phyloP scores from a whole-genome alignment of 2,888 invertebrate species.

The Meganola albula region DNA sequence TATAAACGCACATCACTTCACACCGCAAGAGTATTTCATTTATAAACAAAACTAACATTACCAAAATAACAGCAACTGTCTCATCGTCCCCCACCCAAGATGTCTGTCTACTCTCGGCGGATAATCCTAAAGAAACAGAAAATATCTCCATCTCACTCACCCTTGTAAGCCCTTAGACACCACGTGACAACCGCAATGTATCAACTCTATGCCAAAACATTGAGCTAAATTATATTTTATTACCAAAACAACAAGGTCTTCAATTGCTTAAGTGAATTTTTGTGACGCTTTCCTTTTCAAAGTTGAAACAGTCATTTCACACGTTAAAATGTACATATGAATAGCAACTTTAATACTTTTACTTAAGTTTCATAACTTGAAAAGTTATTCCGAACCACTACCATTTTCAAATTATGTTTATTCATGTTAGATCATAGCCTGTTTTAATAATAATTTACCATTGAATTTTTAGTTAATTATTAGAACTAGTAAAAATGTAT shows the following conservation, averaged over 20 bases:
- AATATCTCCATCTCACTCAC: conserved; percentile 43
- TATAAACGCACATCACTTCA: conserved; percentile 18
- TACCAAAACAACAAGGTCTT: conserved; percentile 42
- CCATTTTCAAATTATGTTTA: too few relatives aligned
- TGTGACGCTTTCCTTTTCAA: too few relatives aligned
- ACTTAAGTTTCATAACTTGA: too few relatives aligned
- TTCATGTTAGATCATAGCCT: too few relatives aligned
- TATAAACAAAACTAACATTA: conserved; percentile 42
- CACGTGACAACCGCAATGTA: conserved; percentile 63
- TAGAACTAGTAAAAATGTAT: too few relatives aligned
- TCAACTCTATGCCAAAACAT: conserved; percentile 43
- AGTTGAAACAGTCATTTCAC: too few relatives aligned
- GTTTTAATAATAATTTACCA: too few relatives aligned
- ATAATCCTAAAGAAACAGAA: conserved; percentile 46
- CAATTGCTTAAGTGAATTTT: conserved; percentile 46
- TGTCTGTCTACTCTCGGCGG: conserved; percentile 63
- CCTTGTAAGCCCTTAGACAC: conserved; percentile 55
- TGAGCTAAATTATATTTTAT: conserved; percentile 59
- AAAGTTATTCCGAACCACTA: too few relatives aligned
- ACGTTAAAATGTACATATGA: too few relatives aligned
- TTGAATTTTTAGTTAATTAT: too few relatives aligned
- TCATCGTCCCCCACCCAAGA: conserved; percentile 62
- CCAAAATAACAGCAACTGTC: conserved; percentile 53
- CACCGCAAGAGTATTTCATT: conserved; percentile 28
- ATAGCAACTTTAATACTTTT: too few relatives aligned